Base-by-base conservation (phyloP, 2,797 vertebrate genomes). In the Crenuchus spilurus region DNA sequence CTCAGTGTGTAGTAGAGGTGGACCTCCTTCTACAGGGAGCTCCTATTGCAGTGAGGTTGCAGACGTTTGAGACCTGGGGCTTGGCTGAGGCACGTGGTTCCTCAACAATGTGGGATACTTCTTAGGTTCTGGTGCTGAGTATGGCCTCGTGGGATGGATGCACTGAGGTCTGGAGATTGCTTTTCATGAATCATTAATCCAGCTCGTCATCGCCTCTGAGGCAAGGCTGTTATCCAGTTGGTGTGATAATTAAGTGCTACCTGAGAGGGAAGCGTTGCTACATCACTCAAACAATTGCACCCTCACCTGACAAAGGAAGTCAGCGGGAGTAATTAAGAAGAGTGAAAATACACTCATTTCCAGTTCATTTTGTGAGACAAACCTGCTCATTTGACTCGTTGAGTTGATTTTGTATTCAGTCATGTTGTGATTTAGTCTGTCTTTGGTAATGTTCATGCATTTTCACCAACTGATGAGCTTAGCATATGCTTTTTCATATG, bases 181-280 rank as follows among this genome's bases (percentile, higher is more conserved):
- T 92, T 91, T 90, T 92, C 84, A 90, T 82, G 87, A 90, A 88
- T 87, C 90, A 89, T 92, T 93, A 91, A 93, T 92, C 88, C 86
- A 80, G 89, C 75, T 88, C 82, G 66, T 90, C 84, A 86, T 85
- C 55, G 84, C 88, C 89, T 82, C 85, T 82, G 88, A 83, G 84
- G 78, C 83, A 75, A 84, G 86, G 84, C 88, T 80, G 85, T 85
- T 85, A 88, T 90, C 81, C 85, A 86, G 87, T 90, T 83, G 86
- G 82, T 83, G 80, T 83, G 82, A 89, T 91, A 91, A 92, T 92
- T 83, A 89, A 91, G 87, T 88, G 87, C 83, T 88, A 88, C 85
- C 82, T 87, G 79, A 58, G 44, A 77, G 70, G 80, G 75, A 78
- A 76, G 78, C 57, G 77, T 79, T 81, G 70, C 66, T 77, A 76